A percentile compares a stretch with the other conserved stretches of the same genome.
phyloP scores from a whole-genome alignment of 2,113 vertebrate genomes.

The Sorex fumeus region DNA sequence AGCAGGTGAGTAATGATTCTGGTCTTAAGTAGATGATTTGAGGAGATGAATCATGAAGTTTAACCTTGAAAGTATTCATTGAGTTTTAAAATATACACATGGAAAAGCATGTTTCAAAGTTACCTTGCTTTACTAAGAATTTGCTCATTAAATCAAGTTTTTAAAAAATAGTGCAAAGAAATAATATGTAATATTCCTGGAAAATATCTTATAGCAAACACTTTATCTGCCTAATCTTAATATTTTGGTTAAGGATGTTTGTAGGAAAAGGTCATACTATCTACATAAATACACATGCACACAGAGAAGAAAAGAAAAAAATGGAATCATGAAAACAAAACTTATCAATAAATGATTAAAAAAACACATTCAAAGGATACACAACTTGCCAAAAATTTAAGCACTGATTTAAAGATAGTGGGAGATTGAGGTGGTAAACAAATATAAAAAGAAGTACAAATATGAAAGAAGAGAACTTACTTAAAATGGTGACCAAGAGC shows the following conservation, averaged over 20 bases:
- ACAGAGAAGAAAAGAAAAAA: not conserved
- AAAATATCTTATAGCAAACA: slow-evolving; percentile 60
- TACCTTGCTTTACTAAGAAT: slow-evolving; percentile 54
- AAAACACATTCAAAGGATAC: not conserved
- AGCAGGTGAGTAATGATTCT: slow-evolving; percentile 62
- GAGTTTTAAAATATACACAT: slow-evolving; percentile 60
- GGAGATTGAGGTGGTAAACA: not conserved
- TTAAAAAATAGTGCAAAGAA: slow-evolving; percentile 33
- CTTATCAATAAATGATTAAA: slow-evolving; percentile 6
- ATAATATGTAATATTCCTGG: slow-evolving; percentile 46
- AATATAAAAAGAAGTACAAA: not conserved
- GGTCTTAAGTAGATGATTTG: slow-evolving; percentile 43
- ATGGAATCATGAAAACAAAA: not conserved
- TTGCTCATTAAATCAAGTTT: slow-evolving; percentile 49
- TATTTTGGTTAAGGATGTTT: slow-evolving; percentile 42
- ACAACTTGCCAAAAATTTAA: not conserved
- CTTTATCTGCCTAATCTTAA: slow-evolving; percentile 9
- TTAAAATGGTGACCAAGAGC: not conserved
- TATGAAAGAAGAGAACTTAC: not conserved
- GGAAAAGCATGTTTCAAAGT: slow-evolving; percentile 51
- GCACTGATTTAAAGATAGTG: not conserved
- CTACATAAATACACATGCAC: not conserved
- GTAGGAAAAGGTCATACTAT: slow-evolving; percentile 4
- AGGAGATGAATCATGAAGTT: slow-evolving; percentile 36
- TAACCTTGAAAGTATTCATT: slow-evolving; percentile 48